Percentiles rank a stretch among this genome's conserved stretches.
These are phyloP conservation scores for Apodemus speciosus DNA, from an alignment of 2,113 vertebrate genomes.

Conservation along the genomic window DNA sequence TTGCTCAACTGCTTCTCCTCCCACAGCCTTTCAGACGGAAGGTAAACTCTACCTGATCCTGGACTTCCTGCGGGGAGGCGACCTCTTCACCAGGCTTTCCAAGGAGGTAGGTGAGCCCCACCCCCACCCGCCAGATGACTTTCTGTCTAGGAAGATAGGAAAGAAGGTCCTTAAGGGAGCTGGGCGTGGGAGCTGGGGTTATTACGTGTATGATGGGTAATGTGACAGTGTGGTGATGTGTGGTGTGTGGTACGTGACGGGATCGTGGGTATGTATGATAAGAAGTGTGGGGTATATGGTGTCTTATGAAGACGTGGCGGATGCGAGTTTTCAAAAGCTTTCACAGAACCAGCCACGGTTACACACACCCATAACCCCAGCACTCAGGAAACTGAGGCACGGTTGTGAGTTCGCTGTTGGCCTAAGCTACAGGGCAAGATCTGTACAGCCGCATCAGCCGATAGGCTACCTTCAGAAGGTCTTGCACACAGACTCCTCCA, in stretches of 20 bases:
- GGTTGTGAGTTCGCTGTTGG: neutral
- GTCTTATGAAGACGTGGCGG: neutral
- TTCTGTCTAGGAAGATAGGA: neutral
- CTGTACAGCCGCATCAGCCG: neutral
- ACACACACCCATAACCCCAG: neutral
- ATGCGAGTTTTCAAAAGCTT: neutral
- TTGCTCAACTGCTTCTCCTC: conserved; percentile 61
- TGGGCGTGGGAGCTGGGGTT: neutral
- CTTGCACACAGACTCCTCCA: too few relatives aligned
- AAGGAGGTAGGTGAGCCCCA: conserved; percentile 94
- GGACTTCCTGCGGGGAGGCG: conserved; percentile 96
- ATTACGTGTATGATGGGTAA: neutral
- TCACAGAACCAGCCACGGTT: accelerated
- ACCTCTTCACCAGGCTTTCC: conserved; percentile 97
- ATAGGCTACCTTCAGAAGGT: accelerated
- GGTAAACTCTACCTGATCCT: conserved; percentile 98
- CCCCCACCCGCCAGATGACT: neutral
- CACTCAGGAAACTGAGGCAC: neutral
- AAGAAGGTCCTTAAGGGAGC: neutral
- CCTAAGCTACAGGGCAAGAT: neutral
- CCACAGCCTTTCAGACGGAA: conserved; percentile 96
- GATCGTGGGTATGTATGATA: neutral
- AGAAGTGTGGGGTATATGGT: neutral
- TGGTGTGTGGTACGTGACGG: neutral
- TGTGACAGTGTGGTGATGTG: neutral